Evolutionary conservation across 1,140 invertebrate genomes (phyloP), one percentile per base, ranked within the genome.

Genomic region (Drosophila oshimai): DNA sequence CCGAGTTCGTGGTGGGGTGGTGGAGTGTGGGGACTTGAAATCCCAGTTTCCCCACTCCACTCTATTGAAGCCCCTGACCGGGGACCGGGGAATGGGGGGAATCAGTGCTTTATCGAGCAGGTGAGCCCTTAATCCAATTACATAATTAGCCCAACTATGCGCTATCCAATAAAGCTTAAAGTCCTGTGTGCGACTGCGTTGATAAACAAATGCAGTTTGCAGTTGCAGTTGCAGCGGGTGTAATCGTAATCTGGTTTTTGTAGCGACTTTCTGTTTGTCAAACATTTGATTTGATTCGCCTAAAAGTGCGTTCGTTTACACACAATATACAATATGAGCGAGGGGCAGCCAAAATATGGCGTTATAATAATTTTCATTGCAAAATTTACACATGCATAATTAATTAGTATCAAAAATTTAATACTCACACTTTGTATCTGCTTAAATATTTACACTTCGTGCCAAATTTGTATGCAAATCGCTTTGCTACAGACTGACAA

Each of bases 391-490:
- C 73, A 89, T 89, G 86, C 86, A 89, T 89, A 89, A 89, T 89
- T 89, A 89, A 89, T 89, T 89, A 89, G 87, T 88, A 89, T 87
- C 81, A 87, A 89, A 89, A 89, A 89, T 89, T 89, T 89, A 80
- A 77, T 79, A 74, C 78, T 83, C 75, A 81, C 81, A 87, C 87
- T 89, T 89, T 89, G 86, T 80, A 86, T 86, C 84, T 81, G 79
- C 75, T 89, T 89, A 89, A 89, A 89, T 89, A 89, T 89, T 89
- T 89, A 89, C 86, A 89, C 73, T 89, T 89, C 86, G 86, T 89
- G 86, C 86, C 87, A 89, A 89, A 89, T 89, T 89, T 80, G 81
- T 89, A 89, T 89, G 79, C 79, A 84, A 89, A 89, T 89, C 86
- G 86, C 86, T 89, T 89, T 89, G 79, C 79, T 80, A 80, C 86